These are phyloP conservation scores for Calliphora vicina DNA, from an alignment of 1,140 invertebrate species.

Conservation along the genomic window DNA sequence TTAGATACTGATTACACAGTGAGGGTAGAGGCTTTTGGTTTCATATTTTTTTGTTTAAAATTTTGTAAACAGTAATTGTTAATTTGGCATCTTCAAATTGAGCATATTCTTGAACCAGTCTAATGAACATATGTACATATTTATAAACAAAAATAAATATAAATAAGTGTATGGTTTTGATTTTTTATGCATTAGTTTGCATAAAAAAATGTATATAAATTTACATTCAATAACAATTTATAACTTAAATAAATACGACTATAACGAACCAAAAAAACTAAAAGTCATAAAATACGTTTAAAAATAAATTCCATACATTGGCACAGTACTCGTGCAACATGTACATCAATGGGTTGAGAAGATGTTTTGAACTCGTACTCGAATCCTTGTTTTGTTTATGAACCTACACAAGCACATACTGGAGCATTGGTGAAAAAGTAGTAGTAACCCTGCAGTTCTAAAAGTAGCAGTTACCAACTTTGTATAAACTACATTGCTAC, in stretches of 20 bases:
- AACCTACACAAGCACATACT: not conserved
- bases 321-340: not conserved
- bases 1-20: too few relatives aligned
- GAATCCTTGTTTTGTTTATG: not conserved
- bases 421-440: not conserved
- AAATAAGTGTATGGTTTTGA: too few relatives aligned
- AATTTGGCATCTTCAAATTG: too few relatives aligned
- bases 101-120: too few relatives aligned
- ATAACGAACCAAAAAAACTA: not conserved
- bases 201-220: not conserved
- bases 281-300: not conserved
- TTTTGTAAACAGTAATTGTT: too few relatives aligned
- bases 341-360: not conserved
- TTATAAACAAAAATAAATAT: too few relatives aligned
- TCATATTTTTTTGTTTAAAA: too few relatives aligned
- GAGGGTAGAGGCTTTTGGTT: too few relatives aligned
- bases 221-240: slow-evolving; percentile 6
- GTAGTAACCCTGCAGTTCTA: not conserved
- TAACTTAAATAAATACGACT: not conserved
- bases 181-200: too few relatives aligned
- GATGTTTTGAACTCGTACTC: not conserved
- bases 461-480: not conserved
- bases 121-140: too few relatives aligned
- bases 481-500: not conserved
- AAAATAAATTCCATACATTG: not conserved